Base-by-base conservation (phyloP, 2,113 vertebrate species). In the Tamias sibiricus region DNA sequence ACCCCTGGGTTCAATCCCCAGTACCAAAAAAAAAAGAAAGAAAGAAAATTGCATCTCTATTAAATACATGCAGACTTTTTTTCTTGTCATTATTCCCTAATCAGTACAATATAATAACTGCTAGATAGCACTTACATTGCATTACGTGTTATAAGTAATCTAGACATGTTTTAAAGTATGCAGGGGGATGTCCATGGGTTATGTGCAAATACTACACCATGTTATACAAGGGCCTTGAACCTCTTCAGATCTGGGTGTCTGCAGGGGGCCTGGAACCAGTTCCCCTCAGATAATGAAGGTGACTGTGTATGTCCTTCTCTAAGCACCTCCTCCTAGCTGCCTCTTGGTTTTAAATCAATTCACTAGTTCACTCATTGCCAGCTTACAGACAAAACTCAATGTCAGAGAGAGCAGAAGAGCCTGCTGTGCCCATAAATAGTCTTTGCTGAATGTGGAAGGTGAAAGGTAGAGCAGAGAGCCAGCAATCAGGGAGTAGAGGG, bases 331-430 rank as follows among this genome's bases (percentile, higher is more conserved):
- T 66, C 40, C 47, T 57, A 20, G 22, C 68, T 8, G 42, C 81
- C 59, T 49, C 54, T 68, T 44, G 57, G 71, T 76, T 92, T 54
- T 44, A n/a, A 76, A 69, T 96, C 85, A 80, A n/a, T 37, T 87
- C 37, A 42, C 32, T 13, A 11, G 49, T n/a, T 90, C 64, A 82
- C 30, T 66, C 62, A 42, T 3, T 10, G 8, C 35, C 88, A 90
- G 40, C 40, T 86, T 71, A 76, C 82, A 92, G 37, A 75, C 76
- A 87, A 76, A 95, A 85, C 44, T 37, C 77, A 35, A 24, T 17
- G 35, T 79, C 76, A 32, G 47, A 64, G 71, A 96, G n/a, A n/a
- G 71, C 40, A 66, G 59, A 79, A 68, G 94, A 62, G 40, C 32
- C 79, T 52, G n/a, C 79, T 35, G 22, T 8, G 42, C n/a, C 83